phyloP scores from a whole-genome alignment of 2,113 vertebrate genomes.

The Alaudala cheleensis region DNA sequence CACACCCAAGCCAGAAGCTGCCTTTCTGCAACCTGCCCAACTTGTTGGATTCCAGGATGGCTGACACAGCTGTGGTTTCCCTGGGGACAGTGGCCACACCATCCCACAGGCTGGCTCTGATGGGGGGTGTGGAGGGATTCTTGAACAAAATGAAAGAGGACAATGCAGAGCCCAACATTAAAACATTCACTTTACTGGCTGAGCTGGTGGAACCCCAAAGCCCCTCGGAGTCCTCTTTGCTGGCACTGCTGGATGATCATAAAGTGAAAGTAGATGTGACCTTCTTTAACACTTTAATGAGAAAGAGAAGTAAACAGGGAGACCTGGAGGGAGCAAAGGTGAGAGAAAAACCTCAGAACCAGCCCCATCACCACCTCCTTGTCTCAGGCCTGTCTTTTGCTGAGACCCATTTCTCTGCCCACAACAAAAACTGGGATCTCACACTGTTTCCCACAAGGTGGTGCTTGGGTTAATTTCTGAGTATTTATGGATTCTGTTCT shows the following conservation, averaged over 20 bases:
- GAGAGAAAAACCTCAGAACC: neutral
- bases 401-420: neutral
- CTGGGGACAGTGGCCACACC: constrained; percentile 72
- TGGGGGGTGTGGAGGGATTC: constrained; percentile 86
- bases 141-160: constrained; percentile 83
- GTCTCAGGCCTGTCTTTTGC: neutral
- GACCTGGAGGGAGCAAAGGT: constrained; percentile 88
- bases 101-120: constrained; percentile 81
- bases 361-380: neutral
- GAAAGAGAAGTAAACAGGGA: constrained; percentile 78
- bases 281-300: constrained; percentile 89
- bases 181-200: constrained; percentile 85
- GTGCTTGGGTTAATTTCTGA: neutral
- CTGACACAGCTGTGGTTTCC: constrained; percentile 69
- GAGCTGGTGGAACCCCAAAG: constrained; percentile 78
- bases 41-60: constrained; percentile 74
- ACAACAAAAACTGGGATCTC: neutral
- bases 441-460: rapidly evolving
- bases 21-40: constrained; percentile 66
- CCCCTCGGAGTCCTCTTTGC: constrained; percentile 73
- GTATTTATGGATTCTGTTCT: neutral
- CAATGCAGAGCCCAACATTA: constrained; percentile 77
- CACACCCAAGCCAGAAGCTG: neutral
- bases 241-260: constrained; percentile 73
- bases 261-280: constrained; percentile 80